These are phyloP conservation scores for Varanus salvator DNA, from an alignment of 2,113 vertebrate species.

Conservation along the genomic window DNA sequence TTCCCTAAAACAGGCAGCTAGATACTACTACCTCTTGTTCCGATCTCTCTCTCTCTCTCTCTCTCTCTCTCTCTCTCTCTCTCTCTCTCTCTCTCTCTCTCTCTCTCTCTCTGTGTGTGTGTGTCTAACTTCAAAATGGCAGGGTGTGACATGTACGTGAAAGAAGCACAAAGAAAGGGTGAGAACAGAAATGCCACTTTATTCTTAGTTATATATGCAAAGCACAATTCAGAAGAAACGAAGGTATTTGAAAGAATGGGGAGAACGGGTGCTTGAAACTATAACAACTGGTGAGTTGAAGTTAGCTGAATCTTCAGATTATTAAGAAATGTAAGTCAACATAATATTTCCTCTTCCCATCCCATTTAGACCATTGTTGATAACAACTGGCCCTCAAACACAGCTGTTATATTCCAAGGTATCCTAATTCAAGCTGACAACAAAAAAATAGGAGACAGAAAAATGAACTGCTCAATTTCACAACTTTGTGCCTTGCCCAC, in stretches of 20 bases:
- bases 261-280: not conserved
- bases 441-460: not conserved
- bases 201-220: not conserved
- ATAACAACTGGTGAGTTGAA: slow-evolving; percentile 10
- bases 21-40: not conserved
- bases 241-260: not conserved
- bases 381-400: not conserved
- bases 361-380: not conserved
- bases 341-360: not conserved
- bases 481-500: slow-evolving; percentile 12
- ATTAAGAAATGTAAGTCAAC: not conserved
- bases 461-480: slow-evolving; percentile 4
- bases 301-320: not conserved
- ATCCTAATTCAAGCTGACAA: slow-evolving; percentile 3
- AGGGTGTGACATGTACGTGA: not conserved
- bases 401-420: not conserved
- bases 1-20: slow-evolving; percentile 38
- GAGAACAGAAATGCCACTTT: slow-evolving; percentile 1
- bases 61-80: too few species aligned
- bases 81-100: too few species aligned
- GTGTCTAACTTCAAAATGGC: slow-evolving; percentile 6
- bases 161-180: slow-evolving; percentile 9
- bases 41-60: not conserved
- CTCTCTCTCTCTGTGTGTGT: too few species aligned
- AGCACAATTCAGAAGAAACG: slow-evolving; percentile 7